phyloP scores from a whole-genome alignment of 2,113 vertebrate genomes.

The Podarcis raffonei region DNA sequence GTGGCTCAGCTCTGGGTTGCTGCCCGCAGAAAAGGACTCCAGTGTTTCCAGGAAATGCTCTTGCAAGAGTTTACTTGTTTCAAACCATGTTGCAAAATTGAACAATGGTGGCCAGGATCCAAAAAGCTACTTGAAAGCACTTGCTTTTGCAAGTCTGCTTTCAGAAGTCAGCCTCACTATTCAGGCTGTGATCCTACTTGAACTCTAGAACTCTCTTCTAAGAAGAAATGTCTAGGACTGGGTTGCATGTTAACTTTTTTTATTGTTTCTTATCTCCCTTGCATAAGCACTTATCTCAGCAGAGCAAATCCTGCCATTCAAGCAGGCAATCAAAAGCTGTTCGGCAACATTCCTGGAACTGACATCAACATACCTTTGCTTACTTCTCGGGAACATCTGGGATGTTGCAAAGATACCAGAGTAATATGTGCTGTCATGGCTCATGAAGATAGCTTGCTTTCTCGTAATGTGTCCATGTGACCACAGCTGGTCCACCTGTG shows the following conservation, averaged over 20 bases:
- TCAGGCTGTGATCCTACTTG: background rate
- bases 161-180: background rate
- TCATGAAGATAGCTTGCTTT: slow-evolving; percentile 9
- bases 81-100: background rate
- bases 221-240: background rate
- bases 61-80: slow-evolving; percentile 20
- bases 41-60: slow-evolving; percentile 29
- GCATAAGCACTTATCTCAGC: background rate
- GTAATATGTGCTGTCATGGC: background rate
- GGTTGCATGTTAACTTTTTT: background rate
- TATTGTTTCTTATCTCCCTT: background rate
- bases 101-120: background rate
- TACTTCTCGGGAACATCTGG: background rate
- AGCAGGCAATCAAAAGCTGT: slow-evolving; percentile 12
- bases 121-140: no score
- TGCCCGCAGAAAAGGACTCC: background rate
- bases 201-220: background rate
- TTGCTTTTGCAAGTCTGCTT: no score
- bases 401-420: background rate
- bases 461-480: slow-evolving; percentile 4
- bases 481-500: no score
- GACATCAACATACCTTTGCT: slow-evolving; percentile 11
- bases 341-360: slow-evolving; percentile 52
- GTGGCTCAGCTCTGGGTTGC: slow-evolving; percentile 16
- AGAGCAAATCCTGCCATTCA: background rate